A percentile compares a stretch with the other conserved stretches of the same genome.
Conservation (phyloP, 2,888 invertebrate genomes). For the Macrophya alboannulata region DNA sequence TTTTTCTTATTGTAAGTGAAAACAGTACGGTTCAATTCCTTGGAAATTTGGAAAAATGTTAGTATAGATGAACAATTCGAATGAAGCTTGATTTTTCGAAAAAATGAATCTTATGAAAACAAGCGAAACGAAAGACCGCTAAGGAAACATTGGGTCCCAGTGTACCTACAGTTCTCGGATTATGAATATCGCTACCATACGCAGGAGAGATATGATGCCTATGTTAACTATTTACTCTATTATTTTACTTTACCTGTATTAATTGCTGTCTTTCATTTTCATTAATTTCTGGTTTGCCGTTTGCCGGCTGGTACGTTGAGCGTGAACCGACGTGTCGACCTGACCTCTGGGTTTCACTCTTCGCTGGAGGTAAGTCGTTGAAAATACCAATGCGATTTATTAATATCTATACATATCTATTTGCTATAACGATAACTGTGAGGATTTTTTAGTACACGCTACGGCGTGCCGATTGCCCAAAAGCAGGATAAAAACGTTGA, state of each 20-base stretch:
- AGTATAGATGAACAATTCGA: not conserved
- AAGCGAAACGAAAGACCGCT: not conserved
- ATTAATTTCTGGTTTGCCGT: slow-evolving; percentile 80
- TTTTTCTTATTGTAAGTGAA: not conserved
- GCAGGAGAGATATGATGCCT: slow-evolving; percentile 19
- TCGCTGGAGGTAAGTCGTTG: slow-evolving; percentile 73
- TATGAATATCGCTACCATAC: not conserved
- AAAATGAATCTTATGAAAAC: not conserved
- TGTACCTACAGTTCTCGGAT: not conserved
- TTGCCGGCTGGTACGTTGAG: slow-evolving; percentile 73
- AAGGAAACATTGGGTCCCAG: not conserved
- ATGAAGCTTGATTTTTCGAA: not conserved
- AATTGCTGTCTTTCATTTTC: slow-evolving; percentile 79
- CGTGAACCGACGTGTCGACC: slow-evolving; percentile 68
- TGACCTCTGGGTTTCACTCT: slow-evolving; percentile 64
- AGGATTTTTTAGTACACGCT: slow-evolving; percentile 19
- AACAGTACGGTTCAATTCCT: not conserved
- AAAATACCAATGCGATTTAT: slow-evolving; percentile 58
- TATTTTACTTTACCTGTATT: slow-evolving; percentile 74
- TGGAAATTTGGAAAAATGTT: not conserved
- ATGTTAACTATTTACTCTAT: slow-evolving; percentile 61
- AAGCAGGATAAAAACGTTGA: not conserved
- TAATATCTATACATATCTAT: not conserved
- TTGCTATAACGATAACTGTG: not conserved
- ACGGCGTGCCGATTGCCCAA: not conserved